Percentiles rank a stretch among this genome's conserved stretches.
Conservation (phyloP, 37 sponge, comb jelly and placozoan species). For the Halichondria panicea region DNA sequence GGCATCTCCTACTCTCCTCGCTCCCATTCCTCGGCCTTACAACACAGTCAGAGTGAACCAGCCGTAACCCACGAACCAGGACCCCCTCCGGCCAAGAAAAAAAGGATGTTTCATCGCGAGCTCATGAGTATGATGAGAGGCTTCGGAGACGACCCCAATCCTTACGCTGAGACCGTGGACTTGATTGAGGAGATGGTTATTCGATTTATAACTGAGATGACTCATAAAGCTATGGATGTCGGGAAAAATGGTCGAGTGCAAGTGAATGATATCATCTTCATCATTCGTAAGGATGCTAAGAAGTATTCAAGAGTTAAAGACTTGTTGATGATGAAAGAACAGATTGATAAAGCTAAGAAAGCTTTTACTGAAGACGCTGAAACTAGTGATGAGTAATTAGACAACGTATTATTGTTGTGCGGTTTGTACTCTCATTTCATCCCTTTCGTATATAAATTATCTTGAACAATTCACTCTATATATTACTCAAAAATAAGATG, state of each 20-base stretch:
- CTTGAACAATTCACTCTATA: neutral
- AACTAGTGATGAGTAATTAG: neutral
- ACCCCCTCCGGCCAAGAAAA: constrained; percentile 11
- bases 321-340: constrained; percentile 93
- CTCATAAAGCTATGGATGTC: constrained; percentile 87
- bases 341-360: constrained; percentile 74
- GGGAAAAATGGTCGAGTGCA: constrained; percentile 88
- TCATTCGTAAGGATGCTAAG: constrained; percentile 92
- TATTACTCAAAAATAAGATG: neutral
- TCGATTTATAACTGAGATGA: constrained; percentile 86
- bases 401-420: neutral
- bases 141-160: constrained; percentile 94
- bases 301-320: constrained; percentile 92
- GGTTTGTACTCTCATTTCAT: neutral
- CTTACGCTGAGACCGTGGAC: constrained; percentile 91
- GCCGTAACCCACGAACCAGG: neutral
- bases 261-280: constrained; percentile 91
- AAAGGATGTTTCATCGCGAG: constrained; percentile 79
- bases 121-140: constrained; percentile 97
- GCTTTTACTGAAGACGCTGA: constrained; percentile 36
- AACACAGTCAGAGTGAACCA: neutral
- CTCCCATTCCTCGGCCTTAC: neutral
- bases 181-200: constrained; percentile 92
- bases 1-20: neutral
- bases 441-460: neutral